Conservation (phyloP, 2,888 invertebrate genomes). For the Cordilura impudica region DNA sequence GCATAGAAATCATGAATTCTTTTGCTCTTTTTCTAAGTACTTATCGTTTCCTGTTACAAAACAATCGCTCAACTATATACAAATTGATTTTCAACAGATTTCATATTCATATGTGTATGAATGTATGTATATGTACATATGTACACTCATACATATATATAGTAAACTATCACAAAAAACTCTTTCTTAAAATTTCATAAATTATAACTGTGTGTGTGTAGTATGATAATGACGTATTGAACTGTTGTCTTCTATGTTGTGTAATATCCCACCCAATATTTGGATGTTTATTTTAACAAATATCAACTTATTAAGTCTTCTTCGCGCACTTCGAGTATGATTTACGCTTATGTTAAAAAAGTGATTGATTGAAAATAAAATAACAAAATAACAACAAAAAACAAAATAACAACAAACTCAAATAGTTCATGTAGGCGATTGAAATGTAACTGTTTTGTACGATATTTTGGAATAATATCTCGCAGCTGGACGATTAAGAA, state of each 20-base stretch:
- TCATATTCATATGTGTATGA: conserved; percentile 6
- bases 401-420: too few relatives aligned
- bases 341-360: too few relatives aligned
- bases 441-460: too few relatives aligned
- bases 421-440: too few relatives aligned
- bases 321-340: too few relatives aligned
- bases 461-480: too few relatives aligned
- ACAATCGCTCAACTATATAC: conserved; percentile 53
- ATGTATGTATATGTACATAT: not conserved
- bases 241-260: conserved; percentile 50
- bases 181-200: conserved; percentile 46
- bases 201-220: conserved; percentile 11
- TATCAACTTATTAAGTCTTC: too few relatives aligned
- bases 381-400: too few relatives aligned
- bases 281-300: too few relatives aligned
- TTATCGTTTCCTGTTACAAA: conserved; percentile 37
- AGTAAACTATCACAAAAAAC: conserved; percentile 42
- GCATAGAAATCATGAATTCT: conserved; percentile 37
- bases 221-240: conserved; percentile 59
- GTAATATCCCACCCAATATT: too few relatives aligned
- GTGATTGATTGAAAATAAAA: too few relatives aligned
- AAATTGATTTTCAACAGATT: conserved; percentile 60
- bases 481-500: too few relatives aligned
- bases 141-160: conserved; percentile 1
- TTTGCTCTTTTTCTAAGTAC: conserved; percentile 19